Base-by-base conservation (phyloP, 2,797 vertebrate genomes). In the Sebastes miniatus region DNA sequence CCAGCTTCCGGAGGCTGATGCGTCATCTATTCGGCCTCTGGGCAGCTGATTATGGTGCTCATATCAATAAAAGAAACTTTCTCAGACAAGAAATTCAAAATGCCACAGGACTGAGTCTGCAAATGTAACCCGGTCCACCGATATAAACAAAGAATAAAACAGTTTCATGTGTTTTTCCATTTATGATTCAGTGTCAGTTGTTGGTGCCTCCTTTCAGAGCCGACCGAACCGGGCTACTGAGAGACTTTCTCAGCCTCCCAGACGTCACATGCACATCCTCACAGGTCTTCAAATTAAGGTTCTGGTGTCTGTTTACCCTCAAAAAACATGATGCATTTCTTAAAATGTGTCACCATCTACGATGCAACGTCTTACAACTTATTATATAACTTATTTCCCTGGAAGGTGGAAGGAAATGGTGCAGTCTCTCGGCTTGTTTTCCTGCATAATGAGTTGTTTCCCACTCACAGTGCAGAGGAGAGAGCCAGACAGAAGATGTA, bases 21-120 rank as follows among this genome's bases (percentile, higher is more conserved):
- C 82, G 84, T 91, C 90, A 85, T 92, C 89, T 87, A 90, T 92
- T 24, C 6, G 11, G 11, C 11, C 43, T 47, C 14, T 92, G 91
- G 91, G 91, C 93, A 91, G 94, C 90, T 91, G 90, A 56, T 12
- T 56, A 24, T 56, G 22, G 5, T 24, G 10, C 43, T 47, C 43
- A 47, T 47, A 56, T 13, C 22, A 56, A 56, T 13, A 4, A 36
- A 56, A 9, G 29, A n/a, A 18, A 62, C 14, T 5, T 24, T 47
- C 14, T 47, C 43, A 47, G 43, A 47, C 43, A 47, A 7, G 43
- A 18, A 47, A 47, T 47, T 47, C 16, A 47, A 63, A 67, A 63
- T 27, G 27, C 24, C 32, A 39, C 10, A 34, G 2, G 2, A 6
- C 8, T 36, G 4, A 50, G 32, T 57, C 56, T 77, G 52, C 8